phyloP scores from a whole-genome alignment of 2,113 vertebrate species.

The Rhynchomys soricoides region DNA sequence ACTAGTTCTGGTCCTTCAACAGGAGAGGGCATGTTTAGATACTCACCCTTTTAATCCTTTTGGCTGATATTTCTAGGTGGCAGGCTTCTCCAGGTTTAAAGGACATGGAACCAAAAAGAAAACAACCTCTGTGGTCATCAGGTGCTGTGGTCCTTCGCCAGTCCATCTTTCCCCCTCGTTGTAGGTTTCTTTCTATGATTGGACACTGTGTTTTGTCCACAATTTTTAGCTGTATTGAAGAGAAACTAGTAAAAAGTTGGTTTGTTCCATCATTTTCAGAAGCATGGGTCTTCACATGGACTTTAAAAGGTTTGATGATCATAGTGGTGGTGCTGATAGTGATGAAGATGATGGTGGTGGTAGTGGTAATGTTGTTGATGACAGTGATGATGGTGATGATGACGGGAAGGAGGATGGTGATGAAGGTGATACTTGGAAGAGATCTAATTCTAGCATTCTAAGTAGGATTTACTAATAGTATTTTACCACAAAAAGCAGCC shows the following conservation, averaged over 20 bases:
- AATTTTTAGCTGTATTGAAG: background rate
- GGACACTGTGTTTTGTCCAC: background rate
- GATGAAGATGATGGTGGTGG: background rate
- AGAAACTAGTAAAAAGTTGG: background rate
- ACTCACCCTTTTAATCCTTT: background rate
- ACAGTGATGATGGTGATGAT: background rate
- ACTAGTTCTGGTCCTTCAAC: background rate
- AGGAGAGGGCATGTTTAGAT: no score
- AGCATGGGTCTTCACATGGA: background rate
- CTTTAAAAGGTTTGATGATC: background rate
- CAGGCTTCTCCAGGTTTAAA: background rate
- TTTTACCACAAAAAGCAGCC: background rate
- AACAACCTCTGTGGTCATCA: background rate
- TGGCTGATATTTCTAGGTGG: background rate
- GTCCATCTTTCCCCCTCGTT: background rate
- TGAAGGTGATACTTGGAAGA: background rate
- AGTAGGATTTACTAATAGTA: background rate
- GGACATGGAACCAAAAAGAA: background rate
- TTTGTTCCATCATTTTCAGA: background rate
- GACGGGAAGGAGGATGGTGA: background rate
- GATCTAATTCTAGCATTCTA: background rate
- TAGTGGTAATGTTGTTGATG: background rate
- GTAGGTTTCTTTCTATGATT: background rate
- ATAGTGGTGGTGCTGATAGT: background rate
- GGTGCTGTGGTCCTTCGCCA: background rate